Conservation (phyloP, 2,797 vertebrate species). For the Philypnodon macrostomus region DNA sequence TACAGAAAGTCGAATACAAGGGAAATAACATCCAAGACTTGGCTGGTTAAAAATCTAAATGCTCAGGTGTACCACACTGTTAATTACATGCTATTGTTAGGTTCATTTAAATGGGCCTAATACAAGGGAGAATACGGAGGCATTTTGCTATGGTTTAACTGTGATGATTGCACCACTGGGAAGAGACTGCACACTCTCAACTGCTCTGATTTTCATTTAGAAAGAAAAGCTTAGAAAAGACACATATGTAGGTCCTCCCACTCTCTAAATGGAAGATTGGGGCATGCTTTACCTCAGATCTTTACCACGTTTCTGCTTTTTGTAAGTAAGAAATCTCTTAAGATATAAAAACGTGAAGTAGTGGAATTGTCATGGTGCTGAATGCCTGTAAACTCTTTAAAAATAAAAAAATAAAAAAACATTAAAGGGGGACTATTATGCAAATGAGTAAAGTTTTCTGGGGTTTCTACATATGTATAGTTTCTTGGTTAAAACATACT, state of each 20-base stretch:
- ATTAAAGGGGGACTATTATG: too few relatives aligned
- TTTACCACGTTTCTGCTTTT: not conserved
- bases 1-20: constrained; percentile 60
- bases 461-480: too few relatives aligned
- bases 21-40: constrained; percentile 60
- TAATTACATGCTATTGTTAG: constrained; percentile 75
- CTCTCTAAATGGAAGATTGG: constrained; percentile 29
- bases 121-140: constrained; percentile 60
- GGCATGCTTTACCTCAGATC: not conserved
- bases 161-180: constrained; percentile 66
- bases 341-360: not conserved
- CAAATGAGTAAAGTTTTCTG: too few relatives aligned
- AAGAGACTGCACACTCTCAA: constrained; percentile 19
- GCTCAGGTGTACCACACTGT: constrained; percentile 73
- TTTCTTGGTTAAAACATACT: too few relatives aligned
- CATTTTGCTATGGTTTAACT: constrained; percentile 70
- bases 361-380: not conserved
- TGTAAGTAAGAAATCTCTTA: not conserved
- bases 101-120: constrained; percentile 53
- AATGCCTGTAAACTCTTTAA: not conserved
- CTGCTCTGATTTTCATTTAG: constrained; percentile 48
- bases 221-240: constrained; percentile 29
- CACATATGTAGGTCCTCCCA: constrained; percentile 24
- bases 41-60: constrained; percentile 60
- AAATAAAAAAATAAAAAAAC: not conserved